These are phyloP conservation scores for Caligus rogercresseyi DNA, from an alignment of 1,140 invertebrate species.

Conservation along the genomic window DNA sequence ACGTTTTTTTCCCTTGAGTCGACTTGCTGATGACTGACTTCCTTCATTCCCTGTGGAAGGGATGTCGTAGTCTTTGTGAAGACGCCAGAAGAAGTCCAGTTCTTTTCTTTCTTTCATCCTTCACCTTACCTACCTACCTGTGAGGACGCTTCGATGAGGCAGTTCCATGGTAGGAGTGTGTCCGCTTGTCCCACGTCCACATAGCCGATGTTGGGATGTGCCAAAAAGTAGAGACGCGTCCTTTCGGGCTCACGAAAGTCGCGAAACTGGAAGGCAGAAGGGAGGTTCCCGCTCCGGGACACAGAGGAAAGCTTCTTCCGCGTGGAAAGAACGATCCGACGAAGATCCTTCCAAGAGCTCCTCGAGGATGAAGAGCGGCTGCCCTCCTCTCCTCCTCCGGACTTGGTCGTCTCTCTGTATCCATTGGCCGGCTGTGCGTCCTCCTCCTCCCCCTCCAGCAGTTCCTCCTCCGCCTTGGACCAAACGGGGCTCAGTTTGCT, in stretches of 20 bases:
- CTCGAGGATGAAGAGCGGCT: neutral
- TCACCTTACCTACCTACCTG: too few relatives aligned
- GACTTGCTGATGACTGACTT: too few relatives aligned
- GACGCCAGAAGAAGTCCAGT: too few relatives aligned
- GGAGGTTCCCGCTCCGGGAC: neutral
- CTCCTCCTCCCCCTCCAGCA: neutral
- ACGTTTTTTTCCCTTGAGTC: too few relatives aligned
- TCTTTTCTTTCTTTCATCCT: too few relatives aligned
- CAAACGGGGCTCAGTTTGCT: too few relatives aligned
- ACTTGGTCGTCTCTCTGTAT: neutral
- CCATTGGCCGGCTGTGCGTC: neutral
- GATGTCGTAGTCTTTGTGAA: too few relatives aligned
- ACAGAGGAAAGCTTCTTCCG: neutral
- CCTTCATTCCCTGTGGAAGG: too few relatives aligned
- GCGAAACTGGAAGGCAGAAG: neutral
- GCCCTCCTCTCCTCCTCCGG: neutral
- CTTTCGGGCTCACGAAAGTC: neutral
- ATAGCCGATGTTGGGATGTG: neutral
- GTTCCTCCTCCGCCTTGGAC: too few relatives aligned
- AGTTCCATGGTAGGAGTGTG: neutral
- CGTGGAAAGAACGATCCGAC: neutral
- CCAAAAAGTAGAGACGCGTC: neutral
- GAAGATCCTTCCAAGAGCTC: neutral
- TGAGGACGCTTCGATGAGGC: neutral
- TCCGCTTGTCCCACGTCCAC: neutral